Base-by-base conservation (phyloP, 2,888 invertebrate genomes). In the Phrixothrix hirtus region DNA sequence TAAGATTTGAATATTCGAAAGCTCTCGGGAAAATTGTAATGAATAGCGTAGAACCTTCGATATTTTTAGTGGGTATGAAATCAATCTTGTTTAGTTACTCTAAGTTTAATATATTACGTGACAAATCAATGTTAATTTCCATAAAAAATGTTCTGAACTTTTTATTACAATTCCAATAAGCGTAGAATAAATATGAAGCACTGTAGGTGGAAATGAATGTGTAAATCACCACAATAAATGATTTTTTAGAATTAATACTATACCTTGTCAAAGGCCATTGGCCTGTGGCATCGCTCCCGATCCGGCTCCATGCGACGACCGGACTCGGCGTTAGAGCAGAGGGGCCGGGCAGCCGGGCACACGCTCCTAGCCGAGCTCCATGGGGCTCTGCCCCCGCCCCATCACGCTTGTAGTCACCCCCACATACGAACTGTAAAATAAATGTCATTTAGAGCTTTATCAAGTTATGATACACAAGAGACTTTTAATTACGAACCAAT, bases 291-390 rank as follows among this genome's bases (percentile, higher is more conserved):
- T 64, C 70, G 71, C 59, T 73, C 73, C 65, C 69, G 63, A 60
- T 68, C 68, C 66, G 68, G 68, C 65, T 74, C 74, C 74, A 73
- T 73, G 65, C 56, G 62, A 59, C 59, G 67, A 63, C 63, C 63
- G 62, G 63, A 60, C 59, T 60, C 61, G 57, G 63, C 66, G 64
- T 61, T 57, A 56, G 64, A 64, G 63, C 63, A 64, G 84, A 81
- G 81, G 83, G 82, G 79, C 83, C 80, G 81, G 84, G 81, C 81
- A 81, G 81, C 79, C 76, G 75, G 83, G 82, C 86, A 85, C 85
- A 80, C 83, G 84, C 84, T 83, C 84, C 84, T 87, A 87, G 82
- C 87, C 87, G 85, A 86, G 85, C 86, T 88, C 87, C 87, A 87
- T 87, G 84, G 86, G 87, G 75, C 75, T 75, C 70, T 83, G 85